phyloP scores from a whole-genome alignment of 2,113 vertebrate genomes.

The Xyliphius kryptos region DNA sequence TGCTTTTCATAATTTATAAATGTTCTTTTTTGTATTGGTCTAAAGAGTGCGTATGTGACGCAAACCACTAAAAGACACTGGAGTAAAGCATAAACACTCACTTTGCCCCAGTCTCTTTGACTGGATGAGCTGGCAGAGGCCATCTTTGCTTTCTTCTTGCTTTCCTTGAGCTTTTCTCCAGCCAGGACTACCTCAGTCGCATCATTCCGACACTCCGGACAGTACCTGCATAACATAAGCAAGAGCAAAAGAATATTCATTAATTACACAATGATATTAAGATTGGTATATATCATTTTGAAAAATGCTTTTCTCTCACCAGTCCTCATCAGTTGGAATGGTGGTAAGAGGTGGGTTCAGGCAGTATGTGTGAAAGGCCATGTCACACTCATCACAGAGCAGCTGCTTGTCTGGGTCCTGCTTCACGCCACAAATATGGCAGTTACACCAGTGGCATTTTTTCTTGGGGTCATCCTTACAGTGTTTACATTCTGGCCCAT shows the following conservation, averaged over 20 bases:
- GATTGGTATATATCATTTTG: too few relatives aligned
- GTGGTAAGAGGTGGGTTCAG: conserved; percentile 78
- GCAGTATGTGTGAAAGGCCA: conserved; percentile 95
- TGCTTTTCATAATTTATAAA: too few relatives aligned
- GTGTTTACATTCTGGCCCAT: conserved; percentile 83
- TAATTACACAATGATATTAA: too few relatives aligned
- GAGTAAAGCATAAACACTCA: too few relatives aligned
- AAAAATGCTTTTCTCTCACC: too few relatives aligned
- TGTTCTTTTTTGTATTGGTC: too few relatives aligned
- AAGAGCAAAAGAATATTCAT: too few relatives aligned
- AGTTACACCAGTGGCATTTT: conserved; percentile 83
- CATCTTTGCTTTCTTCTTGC: conserved; percentile 97
- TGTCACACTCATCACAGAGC: conserved; percentile 94
- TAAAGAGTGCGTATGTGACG: too few relatives aligned
- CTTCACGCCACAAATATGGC: conserved; percentile 85
- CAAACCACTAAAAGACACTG: too few relatives aligned
- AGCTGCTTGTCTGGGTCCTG: conserved; percentile 93
- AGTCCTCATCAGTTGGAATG: conserved; percentile 87
- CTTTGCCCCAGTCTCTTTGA: conserved; percentile 95
- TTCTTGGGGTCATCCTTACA: conserved; percentile 84
- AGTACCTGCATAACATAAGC: too few relatives aligned
- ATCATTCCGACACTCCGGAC: conserved; percentile 86
- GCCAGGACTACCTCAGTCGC: conserved; percentile 88
- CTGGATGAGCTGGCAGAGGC: conserved; percentile 91
- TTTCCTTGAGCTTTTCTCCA: conserved; percentile 88